Evolutionary conservation across 2,797 vertebrate species (phyloP).

Genomic region (Cyclura pinguis): DNA sequence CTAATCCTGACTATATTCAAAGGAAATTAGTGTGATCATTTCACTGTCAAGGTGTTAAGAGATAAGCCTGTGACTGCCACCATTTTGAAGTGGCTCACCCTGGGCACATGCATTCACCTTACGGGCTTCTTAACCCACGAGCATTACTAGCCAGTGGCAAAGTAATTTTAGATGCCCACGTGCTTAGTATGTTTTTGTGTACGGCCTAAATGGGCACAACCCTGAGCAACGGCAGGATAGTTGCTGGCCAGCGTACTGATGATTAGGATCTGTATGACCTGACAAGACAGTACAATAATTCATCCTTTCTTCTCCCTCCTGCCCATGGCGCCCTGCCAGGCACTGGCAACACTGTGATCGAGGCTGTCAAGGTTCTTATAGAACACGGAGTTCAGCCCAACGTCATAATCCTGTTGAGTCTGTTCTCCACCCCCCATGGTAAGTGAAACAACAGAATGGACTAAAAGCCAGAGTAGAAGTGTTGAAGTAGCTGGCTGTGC

Average conservation of each 20-base stretch:
- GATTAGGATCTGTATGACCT: not conserved
- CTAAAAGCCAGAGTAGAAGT: not conserved
- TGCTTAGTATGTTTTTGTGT: not conserved
- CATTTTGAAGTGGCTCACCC: not conserved
- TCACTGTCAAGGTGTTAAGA: not conserved
- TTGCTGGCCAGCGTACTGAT: not conserved
- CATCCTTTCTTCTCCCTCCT: not conserved
- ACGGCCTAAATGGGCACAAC: not conserved
- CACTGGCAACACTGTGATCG: constrained; percentile 96
- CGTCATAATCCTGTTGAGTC: constrained; percentile 95
- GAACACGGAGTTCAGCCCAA: constrained; percentile 93
- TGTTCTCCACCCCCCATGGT: constrained; percentile 98
- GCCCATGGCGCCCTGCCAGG: constrained; percentile 76
- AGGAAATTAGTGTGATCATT: too few species aligned
- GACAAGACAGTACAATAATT: not conserved
- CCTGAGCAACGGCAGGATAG: not conserved
- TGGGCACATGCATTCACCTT: not conserved
- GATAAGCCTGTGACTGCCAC: not conserved
- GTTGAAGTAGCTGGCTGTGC: not conserved
- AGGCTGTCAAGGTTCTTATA: constrained; percentile 93
- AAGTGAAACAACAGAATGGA: constrained; percentile 50
- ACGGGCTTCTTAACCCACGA: not conserved
- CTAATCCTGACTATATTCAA: not conserved
- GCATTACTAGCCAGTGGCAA: not conserved
- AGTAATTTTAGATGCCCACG: not conserved